Conservation (phyloP, 2,113 vertebrate species). For the Lanius collurio region DNA sequence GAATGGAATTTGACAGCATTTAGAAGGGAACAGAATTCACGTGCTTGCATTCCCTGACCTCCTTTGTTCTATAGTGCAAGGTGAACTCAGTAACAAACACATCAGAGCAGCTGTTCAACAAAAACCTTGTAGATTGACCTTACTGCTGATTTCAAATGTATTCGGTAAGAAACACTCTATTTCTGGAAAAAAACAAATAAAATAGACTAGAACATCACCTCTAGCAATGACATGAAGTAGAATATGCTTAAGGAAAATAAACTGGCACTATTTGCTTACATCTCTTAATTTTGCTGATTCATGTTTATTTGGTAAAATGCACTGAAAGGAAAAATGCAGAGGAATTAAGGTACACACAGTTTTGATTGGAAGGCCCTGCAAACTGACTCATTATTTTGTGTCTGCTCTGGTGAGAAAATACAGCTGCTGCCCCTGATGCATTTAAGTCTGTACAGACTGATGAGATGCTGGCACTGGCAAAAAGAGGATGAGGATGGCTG, state of each 20-base stretch:
- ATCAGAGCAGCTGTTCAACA: not conserved
- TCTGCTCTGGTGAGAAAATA: not conserved
- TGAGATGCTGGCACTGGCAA: not conserved
- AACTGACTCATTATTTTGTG: not conserved
- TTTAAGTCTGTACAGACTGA: not conserved
- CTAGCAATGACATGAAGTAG: not conserved
- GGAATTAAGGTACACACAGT: not conserved
- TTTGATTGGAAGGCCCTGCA: not conserved
- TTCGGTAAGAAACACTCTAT: constrained; percentile 50
- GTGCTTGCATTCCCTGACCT: not conserved
- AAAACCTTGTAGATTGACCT: not conserved
- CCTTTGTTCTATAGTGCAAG: not conserved
- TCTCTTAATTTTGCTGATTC: not conserved
- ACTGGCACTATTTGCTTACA: not conserved
- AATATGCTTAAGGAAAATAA: not conserved
- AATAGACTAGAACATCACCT: not conserved
- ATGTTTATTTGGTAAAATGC: not conserved
- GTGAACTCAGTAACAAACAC: not conserved
- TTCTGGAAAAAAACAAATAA: constrained; percentile 9
- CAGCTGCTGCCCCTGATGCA: not conserved
- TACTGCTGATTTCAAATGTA: constrained; percentile 48
- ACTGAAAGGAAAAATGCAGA: not conserved
- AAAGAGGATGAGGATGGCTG: not conserved
- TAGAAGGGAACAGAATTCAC: not conserved
- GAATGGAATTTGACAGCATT: not conserved